phyloP scores from a whole-genome alignment of 2,797 vertebrate species.

The Fistularia tabacaria region DNA sequence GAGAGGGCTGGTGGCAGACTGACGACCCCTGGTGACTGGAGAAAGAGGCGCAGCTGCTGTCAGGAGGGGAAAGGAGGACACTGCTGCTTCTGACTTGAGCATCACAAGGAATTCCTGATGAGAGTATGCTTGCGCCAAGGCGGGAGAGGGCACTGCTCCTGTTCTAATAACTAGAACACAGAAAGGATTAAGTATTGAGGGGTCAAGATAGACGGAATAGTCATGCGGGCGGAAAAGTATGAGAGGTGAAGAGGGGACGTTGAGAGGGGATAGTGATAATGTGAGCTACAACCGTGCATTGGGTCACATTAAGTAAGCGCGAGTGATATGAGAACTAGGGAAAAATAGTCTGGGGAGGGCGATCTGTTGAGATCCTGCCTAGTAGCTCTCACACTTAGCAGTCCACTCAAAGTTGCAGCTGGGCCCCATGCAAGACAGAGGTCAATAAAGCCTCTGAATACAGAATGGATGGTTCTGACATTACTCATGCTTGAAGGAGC shows the following conservation, averaged over 20 bases:
- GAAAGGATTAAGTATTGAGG: not conserved
- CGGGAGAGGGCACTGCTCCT: slow-evolving; percentile 37
- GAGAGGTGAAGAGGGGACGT: slow-evolving; percentile 12
- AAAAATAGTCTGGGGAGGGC: slow-evolving; percentile 8
- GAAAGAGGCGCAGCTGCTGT: slow-evolving; percentile 52
- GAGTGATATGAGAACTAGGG: not conserved
- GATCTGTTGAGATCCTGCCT: slow-evolving; percentile 25
- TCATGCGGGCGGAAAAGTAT: slow-evolving; percentile 6
- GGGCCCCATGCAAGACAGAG: slow-evolving; percentile 16
- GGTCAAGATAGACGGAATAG: slow-evolving; percentile 4
- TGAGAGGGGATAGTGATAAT: slow-evolving; percentile 16
- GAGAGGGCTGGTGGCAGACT: slow-evolving; percentile 55
- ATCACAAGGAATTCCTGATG: slow-evolving; percentile 64
- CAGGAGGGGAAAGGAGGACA: slow-evolving; percentile 53
- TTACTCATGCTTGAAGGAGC: slow-evolving; percentile 24
- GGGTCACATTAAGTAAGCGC: slow-evolving; percentile 7
- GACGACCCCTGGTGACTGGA: slow-evolving; percentile 68
- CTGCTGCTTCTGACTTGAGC: slow-evolving; percentile 38
- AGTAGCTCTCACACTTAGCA: slow-evolving; percentile 38
- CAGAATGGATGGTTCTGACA: slow-evolving; percentile 29
- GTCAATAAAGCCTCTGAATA: slow-evolving; percentile 37
- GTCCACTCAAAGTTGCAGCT: slow-evolving; percentile 33
- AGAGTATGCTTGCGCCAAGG: slow-evolving; percentile 38
- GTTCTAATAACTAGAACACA: slow-evolving; percentile 26
- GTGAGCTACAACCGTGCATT: slow-evolving; percentile 4